These are phyloP conservation scores for Cyclina sinensis DNA, from an alignment of 1,140 invertebrate genomes.

Conservation along the genomic window DNA sequence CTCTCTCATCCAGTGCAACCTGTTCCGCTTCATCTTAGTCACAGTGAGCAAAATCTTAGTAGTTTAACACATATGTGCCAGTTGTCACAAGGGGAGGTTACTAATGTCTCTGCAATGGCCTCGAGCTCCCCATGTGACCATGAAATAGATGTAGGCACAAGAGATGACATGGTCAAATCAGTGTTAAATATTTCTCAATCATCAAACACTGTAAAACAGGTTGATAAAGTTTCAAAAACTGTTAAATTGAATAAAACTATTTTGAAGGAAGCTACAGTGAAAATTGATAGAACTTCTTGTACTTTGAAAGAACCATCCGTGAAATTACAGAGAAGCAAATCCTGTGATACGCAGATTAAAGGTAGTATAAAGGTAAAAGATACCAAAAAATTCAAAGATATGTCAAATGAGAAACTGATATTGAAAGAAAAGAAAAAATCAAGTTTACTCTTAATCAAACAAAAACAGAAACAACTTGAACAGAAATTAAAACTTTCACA, in stretches of 20 bases:
- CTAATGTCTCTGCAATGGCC: slow-evolving; percentile 51
- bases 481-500: slow-evolving; percentile 21
- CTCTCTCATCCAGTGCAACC: slow-evolving; percentile 54
- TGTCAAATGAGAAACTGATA: neutral
- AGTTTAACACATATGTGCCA: slow-evolving; percentile 54
- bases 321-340: slow-evolving; percentile 27
- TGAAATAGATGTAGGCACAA: slow-evolving; percentile 55
- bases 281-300: too few species aligned
- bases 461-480: slow-evolving; percentile 43
- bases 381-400: neutral
- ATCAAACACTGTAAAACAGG: neutral
- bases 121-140: slow-evolving; percentile 60
- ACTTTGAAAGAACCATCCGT: neutral
- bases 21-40: slow-evolving; percentile 28
- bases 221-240: neutral
- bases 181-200: slow-evolving; percentile 9
- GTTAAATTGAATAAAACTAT: slow-evolving; percentile 18
- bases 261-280: neutral
- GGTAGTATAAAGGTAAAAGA: neutral
- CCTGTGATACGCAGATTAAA: neutral
- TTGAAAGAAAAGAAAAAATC: slow-evolving; percentile 38
- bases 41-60: slow-evolving; percentile 10
- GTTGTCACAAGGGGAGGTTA: slow-evolving; percentile 63
- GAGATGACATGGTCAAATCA: slow-evolving; percentile 54
- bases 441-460: neutral